Percentiles rank a stretch among this genome's conserved stretches.
These are phyloP conservation scores for Menura novaehollandiae DNA, from an alignment of 2,113 vertebrate species.

Conservation along the genomic window DNA sequence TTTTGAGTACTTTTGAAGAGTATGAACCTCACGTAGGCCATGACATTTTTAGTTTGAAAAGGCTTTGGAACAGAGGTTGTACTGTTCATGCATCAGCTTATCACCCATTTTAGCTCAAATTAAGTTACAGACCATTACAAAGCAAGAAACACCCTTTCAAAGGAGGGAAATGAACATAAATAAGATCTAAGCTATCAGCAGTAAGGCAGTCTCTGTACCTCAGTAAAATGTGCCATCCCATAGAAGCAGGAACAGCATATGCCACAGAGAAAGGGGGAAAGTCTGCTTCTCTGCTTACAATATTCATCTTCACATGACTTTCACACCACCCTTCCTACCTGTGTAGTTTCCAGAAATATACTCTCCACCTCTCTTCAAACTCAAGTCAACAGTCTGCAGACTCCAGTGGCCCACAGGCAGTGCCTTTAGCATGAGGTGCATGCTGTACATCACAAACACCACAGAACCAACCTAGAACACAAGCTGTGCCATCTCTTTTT, in stretches of 20 bases:
- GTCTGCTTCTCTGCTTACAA: not conserved
- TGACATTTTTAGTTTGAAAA: slow-evolving; percentile 17
- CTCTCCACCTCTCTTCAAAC: not conserved
- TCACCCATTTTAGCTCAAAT: slow-evolving; percentile 6
- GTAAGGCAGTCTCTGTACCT: not conserved
- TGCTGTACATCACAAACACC: not conserved
- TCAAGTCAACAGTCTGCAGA: not conserved
- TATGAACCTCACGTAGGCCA: not conserved
- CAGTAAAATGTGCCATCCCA: not conserved
- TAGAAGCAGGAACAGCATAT: not conserved
- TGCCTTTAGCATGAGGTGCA: not conserved
- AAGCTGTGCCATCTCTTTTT: not conserved
- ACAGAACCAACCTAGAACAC: not conserved
- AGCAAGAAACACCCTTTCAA: not conserved
- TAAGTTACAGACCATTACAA: not conserved
- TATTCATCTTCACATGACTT: not conserved
- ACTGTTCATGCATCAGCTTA: not conserved
- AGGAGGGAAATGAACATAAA: not conserved
- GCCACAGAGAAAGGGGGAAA: not conserved
- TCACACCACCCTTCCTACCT: not conserved
- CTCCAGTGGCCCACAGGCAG: not conserved
- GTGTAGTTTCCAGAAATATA: not conserved
- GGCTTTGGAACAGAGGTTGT: not conserved
- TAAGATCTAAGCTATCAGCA: not conserved
- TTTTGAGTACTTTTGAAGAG: slow-evolving; percentile 16